Percentiles rank a stretch among this genome's conserved stretches.
Evolutionary conservation across 2,797 vertebrate genomes (phyloP).

Genomic region (Rhabdophis nuchalis): DNA sequence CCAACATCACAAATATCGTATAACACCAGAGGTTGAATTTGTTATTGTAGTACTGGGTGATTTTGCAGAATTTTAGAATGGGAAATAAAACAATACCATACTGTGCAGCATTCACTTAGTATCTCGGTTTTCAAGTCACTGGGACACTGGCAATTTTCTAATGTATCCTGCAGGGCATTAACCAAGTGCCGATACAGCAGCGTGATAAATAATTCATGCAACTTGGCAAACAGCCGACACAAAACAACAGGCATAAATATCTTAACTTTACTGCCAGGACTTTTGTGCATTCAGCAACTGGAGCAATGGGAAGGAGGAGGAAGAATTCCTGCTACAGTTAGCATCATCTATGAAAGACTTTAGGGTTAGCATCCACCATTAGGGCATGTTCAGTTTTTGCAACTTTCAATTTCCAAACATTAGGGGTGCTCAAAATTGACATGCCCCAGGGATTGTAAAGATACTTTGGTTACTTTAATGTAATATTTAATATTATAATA

Average conservation of each 20-base stretch:
- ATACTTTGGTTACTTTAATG: no score
- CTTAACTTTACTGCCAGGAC: neutral
- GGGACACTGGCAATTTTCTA: slow-evolving; percentile 10
- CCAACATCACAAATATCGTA: neutral
- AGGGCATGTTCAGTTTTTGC: no score
- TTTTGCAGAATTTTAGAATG: neutral
- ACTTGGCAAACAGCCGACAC: neutral
- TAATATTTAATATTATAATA: no score
- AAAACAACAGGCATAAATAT: neutral
- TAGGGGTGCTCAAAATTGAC: no score
- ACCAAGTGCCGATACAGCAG: slow-evolving; percentile 13
- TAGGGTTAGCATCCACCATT: neutral
- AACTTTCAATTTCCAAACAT: no score
- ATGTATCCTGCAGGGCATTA: slow-evolving; percentile 15
- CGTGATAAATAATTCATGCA: slow-evolving; percentile 19
- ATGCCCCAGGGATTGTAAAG: no score
- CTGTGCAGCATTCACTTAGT: neutral
- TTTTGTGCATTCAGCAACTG: neutral
- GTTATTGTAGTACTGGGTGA: neutral
- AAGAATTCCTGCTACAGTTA: neutral
- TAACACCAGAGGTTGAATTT: neutral
- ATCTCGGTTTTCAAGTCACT: neutral
- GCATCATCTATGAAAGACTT: neutral
- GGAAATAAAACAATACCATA: neutral
- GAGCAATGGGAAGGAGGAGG: neutral